Conservation (phyloP, 2,888 invertebrate genomes). For the Athalia rosae region DNA sequence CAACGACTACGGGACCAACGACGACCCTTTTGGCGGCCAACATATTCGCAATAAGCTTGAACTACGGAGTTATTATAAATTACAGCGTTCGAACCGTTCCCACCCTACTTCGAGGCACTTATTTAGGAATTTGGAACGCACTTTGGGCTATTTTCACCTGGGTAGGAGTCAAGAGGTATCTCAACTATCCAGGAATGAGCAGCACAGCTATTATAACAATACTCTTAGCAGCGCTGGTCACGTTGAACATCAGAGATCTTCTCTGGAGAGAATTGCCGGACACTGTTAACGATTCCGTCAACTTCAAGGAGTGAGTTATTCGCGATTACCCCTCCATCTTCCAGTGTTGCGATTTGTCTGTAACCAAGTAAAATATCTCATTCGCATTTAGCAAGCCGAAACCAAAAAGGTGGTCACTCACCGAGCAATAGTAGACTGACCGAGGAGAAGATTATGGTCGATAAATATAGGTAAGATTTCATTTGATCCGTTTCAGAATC, state of each 20-base stretch:
- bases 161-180: conserved; percentile 53
- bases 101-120: conserved; percentile 53
- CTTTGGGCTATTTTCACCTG: conserved; percentile 53
- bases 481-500: too few species aligned
- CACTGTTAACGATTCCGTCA: conserved; percentile 51
- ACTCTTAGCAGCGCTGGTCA: conserved; percentile 52
- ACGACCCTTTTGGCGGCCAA: conserved; percentile 52
- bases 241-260: conserved; percentile 53
- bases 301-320: conserved; percentile 51
- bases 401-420: conserved; percentile 54
- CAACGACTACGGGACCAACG: conserved; percentile 51
- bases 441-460: too few species aligned
- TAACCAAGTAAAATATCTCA: background rate
- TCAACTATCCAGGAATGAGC: conserved; percentile 50
- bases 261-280: conserved; percentile 54
- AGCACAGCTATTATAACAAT: conserved; percentile 50
- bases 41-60: conserved; percentile 51
- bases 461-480: too few species aligned
- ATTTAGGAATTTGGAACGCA: conserved; percentile 52
- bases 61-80: conserved; percentile 54
- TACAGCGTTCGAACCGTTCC: conserved; percentile 55
- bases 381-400: conserved; percentile 50
- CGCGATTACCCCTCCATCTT: background rate
- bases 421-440: conserved; percentile 30
- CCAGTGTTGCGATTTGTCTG: too few species aligned